Base-by-base conservation (phyloP, 2,888 invertebrate genomes). In the Clistopyga incitator region DNA sequence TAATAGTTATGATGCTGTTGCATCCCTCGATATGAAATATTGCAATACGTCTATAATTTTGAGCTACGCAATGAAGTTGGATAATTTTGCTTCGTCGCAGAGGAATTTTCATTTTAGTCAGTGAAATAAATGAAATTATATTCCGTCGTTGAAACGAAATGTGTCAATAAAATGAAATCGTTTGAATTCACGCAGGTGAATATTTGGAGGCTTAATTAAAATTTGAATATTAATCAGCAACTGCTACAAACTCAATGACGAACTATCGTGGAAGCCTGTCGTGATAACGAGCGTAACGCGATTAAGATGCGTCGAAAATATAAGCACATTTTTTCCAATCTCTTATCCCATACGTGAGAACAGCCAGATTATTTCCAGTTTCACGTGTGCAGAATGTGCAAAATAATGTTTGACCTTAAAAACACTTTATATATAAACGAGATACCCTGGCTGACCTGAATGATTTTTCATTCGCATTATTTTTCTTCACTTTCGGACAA, bases 381-480 rank as follows among this genome's bases (percentile, higher is more conserved):
- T 38, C 20, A 64, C 64, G 64, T 64, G 64, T 11, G 20, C 11
- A 18, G 34, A 20, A 38, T 11, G 64, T 42, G 42, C 38, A 38
- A 38, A 64, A 38, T 10, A 64, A 64, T 38, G 64, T 38, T 42
- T 64, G 64, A 64, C 64, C 38, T 64, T 2, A 42, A 42, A 42
- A 38, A 64, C 38, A 20, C 11, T 38, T 8, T 8, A 38, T 38
- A 18, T n/a, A 64, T 18, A n/a, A n/a, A n/a, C n/a, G 42, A 64
- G 64, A 64, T 64, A 64, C 10, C 38, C 64, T 18, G 34, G 34
- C 20, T 38, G 64, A 64, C 38, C 64, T 64, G 20, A 29, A 3
- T 64, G 29, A 42, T 64, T 56, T 64, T 38, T 11, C n/a, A 20
- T 20, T 20, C 38, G 2, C 18, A 1, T 64, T 20, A n/a, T 34